phyloP scores from a whole-genome alignment of 2,113 vertebrate species.

The Stomatorhinus ivindoensis region DNA sequence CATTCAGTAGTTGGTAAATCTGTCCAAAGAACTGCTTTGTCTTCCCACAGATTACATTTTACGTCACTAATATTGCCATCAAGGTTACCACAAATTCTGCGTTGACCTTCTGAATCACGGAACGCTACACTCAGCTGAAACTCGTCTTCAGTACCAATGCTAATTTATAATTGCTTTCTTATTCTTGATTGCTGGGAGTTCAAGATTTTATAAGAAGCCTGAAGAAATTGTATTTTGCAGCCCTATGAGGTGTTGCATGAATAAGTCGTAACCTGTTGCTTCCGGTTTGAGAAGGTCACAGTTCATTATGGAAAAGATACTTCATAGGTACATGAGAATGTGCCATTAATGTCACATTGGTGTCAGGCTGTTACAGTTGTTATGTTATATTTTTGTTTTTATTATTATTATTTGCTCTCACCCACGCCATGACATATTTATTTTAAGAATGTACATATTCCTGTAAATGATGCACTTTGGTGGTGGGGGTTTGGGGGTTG shows the following conservation, averaged over 20 bases:
- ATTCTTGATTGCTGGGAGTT: neutral
- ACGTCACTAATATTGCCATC: neutral
- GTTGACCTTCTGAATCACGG: neutral
- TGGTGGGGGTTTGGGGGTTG: conserved; percentile 25
- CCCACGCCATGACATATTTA: conserved; percentile 40
- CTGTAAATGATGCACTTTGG: conserved; percentile 37
- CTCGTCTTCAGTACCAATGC: neutral
- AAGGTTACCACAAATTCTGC: neutral
- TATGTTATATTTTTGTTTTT: neutral
- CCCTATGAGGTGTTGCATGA: conserved; percentile 7
- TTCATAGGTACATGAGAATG: conserved; percentile 31
- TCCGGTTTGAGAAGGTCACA: neutral
- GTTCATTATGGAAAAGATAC: conserved; percentile 18
- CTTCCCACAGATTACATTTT: neutral
- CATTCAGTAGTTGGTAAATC: neutral
- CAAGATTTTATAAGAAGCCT: neutral
- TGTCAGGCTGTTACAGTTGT: neutral
- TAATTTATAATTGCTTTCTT: neutral
- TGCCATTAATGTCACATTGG: neutral
- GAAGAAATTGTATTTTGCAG: neutral
- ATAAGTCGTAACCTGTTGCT: conserved; percentile 12
- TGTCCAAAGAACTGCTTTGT: neutral
- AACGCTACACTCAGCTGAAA: neutral
- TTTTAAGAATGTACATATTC: conserved; percentile 51
- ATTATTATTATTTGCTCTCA: conserved; percentile 6